phyloP scores from a whole-genome alignment of 2,113 vertebrate genomes.

The Xiphophorus maculatus region DNA sequence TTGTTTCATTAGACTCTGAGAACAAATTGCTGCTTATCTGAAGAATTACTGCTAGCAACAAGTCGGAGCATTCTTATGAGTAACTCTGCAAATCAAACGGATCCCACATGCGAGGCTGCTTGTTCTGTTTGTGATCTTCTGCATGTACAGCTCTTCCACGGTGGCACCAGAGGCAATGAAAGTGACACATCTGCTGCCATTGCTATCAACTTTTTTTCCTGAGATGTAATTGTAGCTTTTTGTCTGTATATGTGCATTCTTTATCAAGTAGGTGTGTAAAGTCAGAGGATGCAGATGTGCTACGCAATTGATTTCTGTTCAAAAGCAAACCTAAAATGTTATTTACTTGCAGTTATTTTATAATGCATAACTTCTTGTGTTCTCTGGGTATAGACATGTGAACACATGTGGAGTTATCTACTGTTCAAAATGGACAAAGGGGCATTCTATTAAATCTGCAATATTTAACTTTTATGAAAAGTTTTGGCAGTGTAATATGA shows the following conservation, averaged over 20 bases:
- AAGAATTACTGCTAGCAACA: constrained; percentile 55
- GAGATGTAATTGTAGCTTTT: constrained; percentile 16
- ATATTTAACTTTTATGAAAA: no score
- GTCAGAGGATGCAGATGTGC: constrained; percentile 21
- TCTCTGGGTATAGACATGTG: neutral
- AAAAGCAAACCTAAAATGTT: neutral
- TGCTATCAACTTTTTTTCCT: constrained; percentile 32
- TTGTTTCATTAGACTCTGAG: constrained; percentile 64
- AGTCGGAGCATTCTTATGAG: constrained; percentile 36
- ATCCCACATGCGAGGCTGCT: constrained; percentile 6
- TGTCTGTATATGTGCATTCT: neutral
- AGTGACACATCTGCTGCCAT: constrained; percentile 51
- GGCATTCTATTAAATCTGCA: neutral
- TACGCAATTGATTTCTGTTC: constrained; percentile 10
- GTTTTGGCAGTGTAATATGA: no score
- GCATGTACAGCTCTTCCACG: constrained; percentile 32
- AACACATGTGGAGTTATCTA: neutral
- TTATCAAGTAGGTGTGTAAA: neutral
- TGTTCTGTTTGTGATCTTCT: constrained; percentile 16
- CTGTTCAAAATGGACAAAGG: neutral
- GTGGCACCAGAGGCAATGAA: constrained; percentile 49
- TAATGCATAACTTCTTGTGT: neutral
- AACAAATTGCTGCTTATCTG: constrained; percentile 60
- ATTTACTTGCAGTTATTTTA: neutral
- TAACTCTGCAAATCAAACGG: constrained; percentile 13